Conservation (phyloP, 2,113 vertebrate species). For the Agapornis roseicollis region DNA sequence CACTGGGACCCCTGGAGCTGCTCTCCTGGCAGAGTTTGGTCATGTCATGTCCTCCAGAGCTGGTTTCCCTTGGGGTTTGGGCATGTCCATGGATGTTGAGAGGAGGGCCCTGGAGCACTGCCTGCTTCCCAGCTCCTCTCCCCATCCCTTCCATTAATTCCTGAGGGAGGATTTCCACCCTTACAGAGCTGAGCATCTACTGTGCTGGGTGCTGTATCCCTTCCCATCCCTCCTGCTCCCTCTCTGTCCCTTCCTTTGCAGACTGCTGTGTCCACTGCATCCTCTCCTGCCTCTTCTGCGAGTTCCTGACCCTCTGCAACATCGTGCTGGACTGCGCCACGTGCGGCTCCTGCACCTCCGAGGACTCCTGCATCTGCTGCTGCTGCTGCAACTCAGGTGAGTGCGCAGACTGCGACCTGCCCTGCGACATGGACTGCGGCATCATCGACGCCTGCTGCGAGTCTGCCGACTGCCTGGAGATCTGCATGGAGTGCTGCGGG, state of each 20-base stretch:
- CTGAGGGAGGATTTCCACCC: not conserved
- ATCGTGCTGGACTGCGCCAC: constrained; percentile 95
- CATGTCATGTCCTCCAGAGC: not conserved
- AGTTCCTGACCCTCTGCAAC: constrained; percentile 97
- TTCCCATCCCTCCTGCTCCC: not conserved
- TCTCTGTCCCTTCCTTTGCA: constrained; percentile 5
- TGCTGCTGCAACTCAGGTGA: constrained; percentile 92
- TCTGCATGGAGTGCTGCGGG: constrained; percentile 99
- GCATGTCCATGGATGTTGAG: not conserved
- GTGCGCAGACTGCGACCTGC: constrained; percentile 93
- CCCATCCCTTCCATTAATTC: not conserved
- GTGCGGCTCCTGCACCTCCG: constrained; percentile 92
- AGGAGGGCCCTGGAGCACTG: not conserved
- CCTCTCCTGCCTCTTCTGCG: constrained; percentile 97
- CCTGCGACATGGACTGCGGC: constrained; percentile 98
- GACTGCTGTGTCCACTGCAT: constrained; percentile 98
- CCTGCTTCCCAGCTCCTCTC: not conserved
- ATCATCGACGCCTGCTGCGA: constrained; percentile 99
- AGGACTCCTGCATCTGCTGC: constrained; percentile 94
- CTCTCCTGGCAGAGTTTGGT: not conserved
- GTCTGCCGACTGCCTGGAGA: constrained; percentile 98
- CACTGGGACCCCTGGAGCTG: accelerated
- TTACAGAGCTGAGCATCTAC: accelerated
- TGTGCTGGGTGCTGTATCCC: accelerated
- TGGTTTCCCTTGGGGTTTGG: not conserved